phyloP scores from a whole-genome alignment of 2,113 vertebrate genomes.

The Dromaius novaehollandiae region DNA sequence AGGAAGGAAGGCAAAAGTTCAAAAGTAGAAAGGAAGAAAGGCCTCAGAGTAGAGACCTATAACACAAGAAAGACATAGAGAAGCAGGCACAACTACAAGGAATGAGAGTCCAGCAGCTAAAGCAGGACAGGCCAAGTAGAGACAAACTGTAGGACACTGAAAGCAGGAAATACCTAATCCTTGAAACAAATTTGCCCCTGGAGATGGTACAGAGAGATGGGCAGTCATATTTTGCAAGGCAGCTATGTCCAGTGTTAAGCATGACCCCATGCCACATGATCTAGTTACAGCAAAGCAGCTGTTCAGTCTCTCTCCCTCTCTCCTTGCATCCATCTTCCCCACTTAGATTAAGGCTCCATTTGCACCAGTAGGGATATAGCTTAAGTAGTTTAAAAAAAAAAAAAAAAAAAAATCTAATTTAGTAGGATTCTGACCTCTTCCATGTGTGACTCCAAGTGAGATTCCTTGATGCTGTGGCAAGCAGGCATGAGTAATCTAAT shows the following conservation, averaged over 20 bases:
- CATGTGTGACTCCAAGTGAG: neutral
- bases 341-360: neutral
- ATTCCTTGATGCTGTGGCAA: neutral
- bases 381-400: neutral
- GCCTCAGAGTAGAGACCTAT: neutral
- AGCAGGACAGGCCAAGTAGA: neutral
- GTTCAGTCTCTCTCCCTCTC: neutral
- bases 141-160: neutral
- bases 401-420: neutral
- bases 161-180: accelerated
- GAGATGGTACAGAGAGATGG: neutral
- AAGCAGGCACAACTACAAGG: neutral
- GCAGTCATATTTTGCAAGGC: neutral
- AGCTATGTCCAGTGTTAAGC: neutral
- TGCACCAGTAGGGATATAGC: neutral
- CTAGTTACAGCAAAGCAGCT: neutral
- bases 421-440: neutral
- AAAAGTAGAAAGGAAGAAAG: neutral
- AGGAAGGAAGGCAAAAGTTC: neutral
- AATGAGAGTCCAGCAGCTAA: neutral
- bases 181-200: neutral
- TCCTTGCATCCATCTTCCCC: neutral
- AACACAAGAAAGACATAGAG: neutral
- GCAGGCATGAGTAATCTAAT: neutral
- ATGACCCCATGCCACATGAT: neutral